A percentile compares a stretch with the other conserved stretches of the same genome.
phyloP scores from a whole-genome alignment of 2,888 invertebrate species.

The Kuschelorhynchus macadamiae region DNA sequence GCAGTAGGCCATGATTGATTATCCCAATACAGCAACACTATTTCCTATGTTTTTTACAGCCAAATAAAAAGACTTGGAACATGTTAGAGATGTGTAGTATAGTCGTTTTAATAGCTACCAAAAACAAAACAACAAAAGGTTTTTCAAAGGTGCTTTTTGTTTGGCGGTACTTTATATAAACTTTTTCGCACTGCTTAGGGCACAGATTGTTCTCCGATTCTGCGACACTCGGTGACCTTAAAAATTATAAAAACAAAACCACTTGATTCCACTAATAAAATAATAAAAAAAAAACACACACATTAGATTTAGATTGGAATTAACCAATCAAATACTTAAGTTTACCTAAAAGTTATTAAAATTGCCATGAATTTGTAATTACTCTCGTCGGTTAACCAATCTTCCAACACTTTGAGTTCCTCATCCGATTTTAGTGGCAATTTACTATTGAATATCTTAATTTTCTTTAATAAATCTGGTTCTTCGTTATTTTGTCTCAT shows the following conservation, averaged over 20 bases:
- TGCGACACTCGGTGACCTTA: background rate
- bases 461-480: background rate
- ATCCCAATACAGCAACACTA: background rate
- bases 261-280: too few species aligned
- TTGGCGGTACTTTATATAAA: background rate
- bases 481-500: too few species aligned
- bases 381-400: background rate
- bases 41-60: constrained; percentile 4
- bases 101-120: background rate
- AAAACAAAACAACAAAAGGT: background rate
- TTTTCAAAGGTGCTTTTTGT: background rate
- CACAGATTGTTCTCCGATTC: background rate
- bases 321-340: too few species aligned
- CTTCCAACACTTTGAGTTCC: background rate
- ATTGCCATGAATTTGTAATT: constrained; percentile 5
- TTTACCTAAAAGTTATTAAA: background rate
- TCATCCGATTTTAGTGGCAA: background rate
- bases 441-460: background rate
- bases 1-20: background rate
- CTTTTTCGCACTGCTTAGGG: background rate
- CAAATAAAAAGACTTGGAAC: background rate
- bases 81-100: background rate
- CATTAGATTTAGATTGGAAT: too few species aligned
- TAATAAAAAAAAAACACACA: too few species aligned
- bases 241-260: background rate